These are phyloP conservation scores for Cataglyphis albicans DNA, from an alignment of 2,888 invertebrate species.

Conservation along the genomic window DNA sequence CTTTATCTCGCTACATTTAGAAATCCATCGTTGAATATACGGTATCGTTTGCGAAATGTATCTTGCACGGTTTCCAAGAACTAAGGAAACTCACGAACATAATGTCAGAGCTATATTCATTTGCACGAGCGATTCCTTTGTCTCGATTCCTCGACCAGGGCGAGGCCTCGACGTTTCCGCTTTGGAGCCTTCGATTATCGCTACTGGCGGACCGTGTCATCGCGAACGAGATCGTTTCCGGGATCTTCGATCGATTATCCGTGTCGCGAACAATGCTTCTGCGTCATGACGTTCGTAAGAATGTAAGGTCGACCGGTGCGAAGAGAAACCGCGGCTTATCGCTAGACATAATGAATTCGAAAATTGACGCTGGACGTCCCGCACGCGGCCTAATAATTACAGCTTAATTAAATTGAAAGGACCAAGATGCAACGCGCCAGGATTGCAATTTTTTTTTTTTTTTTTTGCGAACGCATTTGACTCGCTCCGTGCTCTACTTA, in stretches of 20 bases:
- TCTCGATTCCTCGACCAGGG: conserved; percentile 43
- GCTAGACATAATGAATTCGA: not conserved
- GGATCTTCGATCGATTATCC: conserved; percentile 67
- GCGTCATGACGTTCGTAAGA: not conserved
- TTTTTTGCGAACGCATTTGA: conserved; percentile 36
- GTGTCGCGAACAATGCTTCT: conserved; percentile 30
- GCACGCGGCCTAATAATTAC: conserved; percentile 5
- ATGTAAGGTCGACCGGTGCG: conserved; percentile 6
- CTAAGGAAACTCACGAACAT: conserved; percentile 14
- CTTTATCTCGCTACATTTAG: not conserved
- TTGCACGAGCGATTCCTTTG: conserved; percentile 62
- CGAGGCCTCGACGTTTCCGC: conserved; percentile 73
- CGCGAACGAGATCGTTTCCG: conserved; percentile 72
- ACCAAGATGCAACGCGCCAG: conserved; percentile 19
- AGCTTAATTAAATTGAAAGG: conserved; percentile 32
- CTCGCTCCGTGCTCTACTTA: conserved; percentile 69
- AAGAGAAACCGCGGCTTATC: not conserved
- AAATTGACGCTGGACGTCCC: not conserved
- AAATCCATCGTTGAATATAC: not conserved
- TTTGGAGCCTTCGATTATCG: conserved; percentile 77
- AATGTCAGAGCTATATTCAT: conserved; percentile 45
- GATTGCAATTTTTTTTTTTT: conserved; percentile 41
- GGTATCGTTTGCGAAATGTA: conserved; percentile 22
- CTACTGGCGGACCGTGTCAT: conserved; percentile 76
- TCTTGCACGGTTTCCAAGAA: not conserved